A percentile compares a stretch with the other conserved stretches of the same genome.
Conservation (phyloP, 2,113 vertebrate genomes). For the Cebidichthys violaceus region DNA sequence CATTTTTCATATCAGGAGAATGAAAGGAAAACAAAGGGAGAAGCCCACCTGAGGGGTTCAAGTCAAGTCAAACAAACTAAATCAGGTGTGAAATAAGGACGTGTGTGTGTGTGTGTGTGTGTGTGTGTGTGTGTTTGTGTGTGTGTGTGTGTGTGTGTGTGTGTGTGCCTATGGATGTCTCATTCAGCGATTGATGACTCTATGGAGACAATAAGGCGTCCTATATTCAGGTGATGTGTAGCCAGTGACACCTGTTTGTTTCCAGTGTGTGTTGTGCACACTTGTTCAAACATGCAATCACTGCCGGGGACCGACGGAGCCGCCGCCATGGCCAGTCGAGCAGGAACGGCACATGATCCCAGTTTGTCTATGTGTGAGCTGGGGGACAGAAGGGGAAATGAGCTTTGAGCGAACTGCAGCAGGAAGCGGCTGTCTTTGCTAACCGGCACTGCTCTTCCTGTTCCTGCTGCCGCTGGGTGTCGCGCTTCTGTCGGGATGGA, state of each 20-base stretch:
- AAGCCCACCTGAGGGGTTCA: not conserved
- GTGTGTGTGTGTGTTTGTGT: too few species aligned
- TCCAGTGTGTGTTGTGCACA: constrained; percentile 5
- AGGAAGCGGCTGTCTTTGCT: constrained; percentile 10
- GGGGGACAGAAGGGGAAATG: constrained; percentile 10
- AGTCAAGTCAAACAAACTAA: constrained; percentile 25
- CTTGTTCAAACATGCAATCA: constrained; percentile 41
- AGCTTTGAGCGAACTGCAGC: not conserved
- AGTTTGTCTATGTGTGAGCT: constrained; percentile 32
- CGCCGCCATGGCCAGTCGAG: constrained; percentile 45
- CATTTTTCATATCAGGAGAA: constrained; percentile 46
- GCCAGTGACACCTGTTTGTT: not conserved
- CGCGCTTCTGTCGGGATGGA: constrained; percentile 13
- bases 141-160: not conserved
- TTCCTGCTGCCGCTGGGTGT: constrained; percentile 17
- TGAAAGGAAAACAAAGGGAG: constrained; percentile 37
- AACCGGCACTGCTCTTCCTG: constrained; percentile 25
- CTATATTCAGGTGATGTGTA: constrained; percentile 8
- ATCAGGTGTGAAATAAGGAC: not conserved
- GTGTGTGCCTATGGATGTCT: not conserved
- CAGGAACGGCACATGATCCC: constrained; percentile 65
- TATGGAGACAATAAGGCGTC: not conserved
- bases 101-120: not conserved
- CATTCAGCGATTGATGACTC: not conserved
- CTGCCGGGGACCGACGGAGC: constrained; percentile 19